Conservation (phyloP, 2,113 vertebrate species). For the Fulica atra region DNA sequence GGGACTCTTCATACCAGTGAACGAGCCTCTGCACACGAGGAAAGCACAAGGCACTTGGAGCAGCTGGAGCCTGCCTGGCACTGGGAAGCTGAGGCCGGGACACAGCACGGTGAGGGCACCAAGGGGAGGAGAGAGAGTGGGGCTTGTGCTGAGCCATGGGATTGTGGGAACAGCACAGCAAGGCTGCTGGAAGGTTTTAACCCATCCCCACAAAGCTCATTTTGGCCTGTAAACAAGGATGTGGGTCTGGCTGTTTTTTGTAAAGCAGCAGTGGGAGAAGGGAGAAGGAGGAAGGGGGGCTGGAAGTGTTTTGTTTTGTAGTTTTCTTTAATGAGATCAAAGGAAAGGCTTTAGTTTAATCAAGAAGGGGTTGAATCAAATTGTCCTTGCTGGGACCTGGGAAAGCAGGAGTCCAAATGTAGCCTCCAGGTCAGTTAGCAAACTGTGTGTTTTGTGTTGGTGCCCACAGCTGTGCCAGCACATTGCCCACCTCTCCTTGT, state of each 20-base stretch:
- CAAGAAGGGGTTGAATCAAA: background rate
- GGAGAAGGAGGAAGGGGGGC: background rate
- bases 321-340: background rate
- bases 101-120: background rate
- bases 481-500: background rate
- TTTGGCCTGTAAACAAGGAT: background rate
- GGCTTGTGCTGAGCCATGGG: accelerated
- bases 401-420: accelerated
- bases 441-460: background rate
- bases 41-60: accelerated
- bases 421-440: background rate
- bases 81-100: accelerated
- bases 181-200: background rate
- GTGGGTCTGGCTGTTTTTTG: background rate
- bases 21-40: background rate
- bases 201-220: accelerated
- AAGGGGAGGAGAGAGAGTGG: background rate
- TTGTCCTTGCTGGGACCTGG: background rate
- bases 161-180: accelerated
- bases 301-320: accelerated
- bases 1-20: accelerated
- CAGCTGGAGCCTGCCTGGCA: background rate
- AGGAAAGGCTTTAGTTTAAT: background rate
- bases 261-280: background rate
- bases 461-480: background rate